phyloP scores from a whole-genome alignment of 92 coral and sea anemone genomes.

The Paragorgia papillata region DNA sequence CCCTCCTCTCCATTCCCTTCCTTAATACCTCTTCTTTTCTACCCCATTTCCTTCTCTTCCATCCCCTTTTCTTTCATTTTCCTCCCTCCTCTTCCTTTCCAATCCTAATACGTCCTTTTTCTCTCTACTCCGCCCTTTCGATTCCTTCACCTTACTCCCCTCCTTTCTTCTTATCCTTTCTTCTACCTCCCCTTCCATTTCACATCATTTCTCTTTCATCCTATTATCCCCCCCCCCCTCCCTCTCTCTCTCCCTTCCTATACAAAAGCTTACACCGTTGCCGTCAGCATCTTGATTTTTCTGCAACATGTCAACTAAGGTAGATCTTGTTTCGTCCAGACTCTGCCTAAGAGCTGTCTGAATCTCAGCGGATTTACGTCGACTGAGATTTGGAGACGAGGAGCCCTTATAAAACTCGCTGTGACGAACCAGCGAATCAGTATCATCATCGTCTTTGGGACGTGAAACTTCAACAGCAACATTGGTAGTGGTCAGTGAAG shows the following conservation, averaged over 20 bases:
- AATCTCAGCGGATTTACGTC: constrained; percentile 21
- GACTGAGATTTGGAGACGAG: not conserved
- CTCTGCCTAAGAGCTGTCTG: not conserved
- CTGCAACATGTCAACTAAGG: constrained; percentile 20
- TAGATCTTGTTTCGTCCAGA: constrained; percentile 7
- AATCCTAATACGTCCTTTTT: not conserved
- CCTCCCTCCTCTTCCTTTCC: not conserved
- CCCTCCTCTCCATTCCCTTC: too few species aligned
- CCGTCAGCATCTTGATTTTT: not conserved
- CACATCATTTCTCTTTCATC: not conserved
- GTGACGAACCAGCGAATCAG: constrained; percentile 28
- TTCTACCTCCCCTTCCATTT: not conserved
- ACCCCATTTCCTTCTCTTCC: too few species aligned
- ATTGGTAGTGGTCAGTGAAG: not conserved
- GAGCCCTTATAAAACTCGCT: constrained; percentile 41
- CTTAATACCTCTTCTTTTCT: too few species aligned
- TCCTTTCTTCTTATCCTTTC: not conserved
- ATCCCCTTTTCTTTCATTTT: too few species aligned
- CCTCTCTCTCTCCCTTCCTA: too few species aligned
- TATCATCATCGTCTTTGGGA: not conserved
- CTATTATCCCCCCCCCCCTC: not conserved
- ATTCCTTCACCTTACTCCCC: not conserved
- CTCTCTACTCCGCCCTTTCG: not conserved
- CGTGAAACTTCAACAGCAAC: not conserved
- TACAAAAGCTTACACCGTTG: too few species aligned